Conservation (phyloP, 2,797 vertebrate genomes). For the Hephaestus fuliginosus region DNA sequence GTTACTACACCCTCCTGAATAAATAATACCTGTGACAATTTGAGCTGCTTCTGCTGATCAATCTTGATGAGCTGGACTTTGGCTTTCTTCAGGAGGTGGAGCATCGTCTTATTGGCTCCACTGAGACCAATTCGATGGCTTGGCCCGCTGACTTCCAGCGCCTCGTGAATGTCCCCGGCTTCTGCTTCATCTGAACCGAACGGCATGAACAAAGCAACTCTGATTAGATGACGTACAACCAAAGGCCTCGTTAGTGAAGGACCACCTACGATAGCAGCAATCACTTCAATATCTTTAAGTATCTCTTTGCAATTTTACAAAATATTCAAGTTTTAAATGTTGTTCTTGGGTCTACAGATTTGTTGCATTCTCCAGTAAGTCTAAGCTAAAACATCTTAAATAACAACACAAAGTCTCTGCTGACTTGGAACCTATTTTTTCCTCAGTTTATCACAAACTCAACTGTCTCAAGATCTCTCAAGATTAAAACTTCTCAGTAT, state of each 20-base stretch:
- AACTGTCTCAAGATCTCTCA: neutral
- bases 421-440: neutral
- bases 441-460: neutral
- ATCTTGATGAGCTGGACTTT: constrained; percentile 96
- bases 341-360: neutral
- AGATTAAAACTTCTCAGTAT: neutral
- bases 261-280: neutral
- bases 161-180: constrained; percentile 39
- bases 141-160: constrained; percentile 66
- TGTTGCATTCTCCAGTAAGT: neutral
- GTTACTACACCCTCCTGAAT: neutral
- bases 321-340: neutral
- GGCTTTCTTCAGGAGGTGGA: constrained; percentile 93
- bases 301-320: neutral
- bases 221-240: neutral
- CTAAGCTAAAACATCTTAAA: neutral
- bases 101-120: constrained; percentile 92
- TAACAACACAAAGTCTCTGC: neutral
- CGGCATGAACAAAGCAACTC: neutral
- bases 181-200: constrained; percentile 53
- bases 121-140: constrained; percentile 82
- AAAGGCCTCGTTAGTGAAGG: neutral
- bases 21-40: constrained; percentile 84
- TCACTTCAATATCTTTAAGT: neutral
- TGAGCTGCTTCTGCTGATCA: constrained; percentile 92